phyloP scores from a whole-genome alignment of 2,888 invertebrate genomes.

The Emmelina monodactyla region DNA sequence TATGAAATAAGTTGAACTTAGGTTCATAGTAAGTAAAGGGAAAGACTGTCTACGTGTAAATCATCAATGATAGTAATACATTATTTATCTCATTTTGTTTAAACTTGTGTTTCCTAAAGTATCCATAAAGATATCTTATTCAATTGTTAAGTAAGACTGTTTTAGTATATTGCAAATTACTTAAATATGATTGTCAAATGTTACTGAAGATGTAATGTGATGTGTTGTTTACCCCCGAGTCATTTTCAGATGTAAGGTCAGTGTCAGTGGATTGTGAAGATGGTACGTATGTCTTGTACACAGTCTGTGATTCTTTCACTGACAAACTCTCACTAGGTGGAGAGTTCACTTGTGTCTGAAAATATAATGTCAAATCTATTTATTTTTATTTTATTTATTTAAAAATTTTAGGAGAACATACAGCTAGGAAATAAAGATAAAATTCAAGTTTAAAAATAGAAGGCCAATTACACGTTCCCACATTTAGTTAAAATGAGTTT shows the following conservation, averaged over 20 bases:
- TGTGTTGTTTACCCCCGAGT: slow-evolving; percentile 42
- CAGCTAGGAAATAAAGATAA: no score
- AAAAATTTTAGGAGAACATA: no score
- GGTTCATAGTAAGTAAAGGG: background rate
- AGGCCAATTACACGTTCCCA: no score
- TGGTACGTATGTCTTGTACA: slow-evolving; percentile 46
- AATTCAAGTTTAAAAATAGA: no score
- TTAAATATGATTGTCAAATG: background rate
- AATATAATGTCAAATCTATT: no score
- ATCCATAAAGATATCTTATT: background rate
- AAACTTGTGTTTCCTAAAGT: background rate
- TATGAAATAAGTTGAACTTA: no score
- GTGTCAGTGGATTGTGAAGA: slow-evolving; percentile 44
- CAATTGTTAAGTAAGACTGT: slow-evolving; percentile 1
- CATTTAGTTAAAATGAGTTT: no score
- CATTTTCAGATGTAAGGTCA: slow-evolving; percentile 40
- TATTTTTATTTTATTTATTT: no score
- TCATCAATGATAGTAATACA: no score
- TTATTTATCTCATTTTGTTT: no score
- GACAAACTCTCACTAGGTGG: slow-evolving; percentile 53
- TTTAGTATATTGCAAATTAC: slow-evolving; percentile 6
- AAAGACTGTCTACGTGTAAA: background rate
- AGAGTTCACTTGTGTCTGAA: slow-evolving; percentile 59
- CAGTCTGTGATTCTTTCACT: slow-evolving; percentile 60
- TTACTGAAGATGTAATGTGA: slow-evolving; percentile 12